Base-by-base conservation (phyloP, 2,113 vertebrate species). In the Camelus bactrianus region DNA sequence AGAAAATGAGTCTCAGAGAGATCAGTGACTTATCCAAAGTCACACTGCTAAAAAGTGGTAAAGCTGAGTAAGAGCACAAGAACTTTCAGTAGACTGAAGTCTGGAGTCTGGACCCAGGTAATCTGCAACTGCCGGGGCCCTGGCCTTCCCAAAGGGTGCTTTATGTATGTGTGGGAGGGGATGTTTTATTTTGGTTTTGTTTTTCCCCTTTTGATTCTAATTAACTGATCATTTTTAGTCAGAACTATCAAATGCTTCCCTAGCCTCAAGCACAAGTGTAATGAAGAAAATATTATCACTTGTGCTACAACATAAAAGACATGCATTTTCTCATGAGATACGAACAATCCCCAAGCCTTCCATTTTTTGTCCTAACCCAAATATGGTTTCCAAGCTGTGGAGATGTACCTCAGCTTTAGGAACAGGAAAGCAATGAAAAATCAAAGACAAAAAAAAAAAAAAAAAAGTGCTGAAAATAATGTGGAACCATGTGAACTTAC, bases 191-290 rank as follows among this genome's bases (percentile, higher is more conserved):
- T 62, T 48, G 1, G 3, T 70, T 87, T 56, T 56, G 6, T 96
- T 70, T 93, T 69, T 32, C 54, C 17, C 48, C 58, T 72, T 93
- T 88, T 11, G 8, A 42, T 89, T 72, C 65, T 73, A 17, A 52
- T 67, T 24, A 50, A 30, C n/a, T 28, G 46, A 75, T 1, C 0
- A 8, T 32, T n/a, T 96, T 96, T 13, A 92, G 19, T 72, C 46
- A 97, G 58, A 96, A 20, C 14, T 92, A 75, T 10, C 16, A 60
- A 64, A 50, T 88, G 69, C 20, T 88, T 85, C 85, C 16, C 8
- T 64, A 64, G 48, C 52, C 76, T 85, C 50, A 72, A 79, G 46
- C 94, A 93, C 14, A 4, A 64, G 48, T 3, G 6, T 56, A 35
- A 79, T 1, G 3, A 87, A 87, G 42, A 85, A 54, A 89, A 86